Conservation (phyloP, 1,140 invertebrate genomes). For the Pinna nobilis region DNA sequence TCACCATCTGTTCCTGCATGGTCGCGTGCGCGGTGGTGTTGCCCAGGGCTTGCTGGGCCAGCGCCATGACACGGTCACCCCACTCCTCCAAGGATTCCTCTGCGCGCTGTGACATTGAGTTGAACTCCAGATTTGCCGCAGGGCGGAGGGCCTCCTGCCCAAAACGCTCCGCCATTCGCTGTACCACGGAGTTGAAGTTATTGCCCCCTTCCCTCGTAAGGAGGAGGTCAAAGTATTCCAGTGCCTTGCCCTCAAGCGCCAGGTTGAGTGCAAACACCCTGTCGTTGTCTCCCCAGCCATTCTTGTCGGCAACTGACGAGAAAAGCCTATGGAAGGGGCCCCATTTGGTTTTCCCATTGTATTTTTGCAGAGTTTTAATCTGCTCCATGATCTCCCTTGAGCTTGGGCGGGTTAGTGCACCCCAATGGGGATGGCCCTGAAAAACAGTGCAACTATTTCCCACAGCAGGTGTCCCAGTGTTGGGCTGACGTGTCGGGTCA, state of each 20-base stretch:
- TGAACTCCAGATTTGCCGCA: neutral
- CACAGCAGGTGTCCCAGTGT: no score
- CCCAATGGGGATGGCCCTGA: no score
- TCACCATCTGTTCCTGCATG: neutral
- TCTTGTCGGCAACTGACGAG: neutral
- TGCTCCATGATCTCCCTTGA: no score
- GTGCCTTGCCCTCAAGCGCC: neutral
- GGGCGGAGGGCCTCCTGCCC: neutral
- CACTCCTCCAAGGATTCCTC: neutral
- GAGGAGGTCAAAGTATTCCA: neutral
- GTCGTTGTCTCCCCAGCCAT: neutral
- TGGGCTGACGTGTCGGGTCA: no score
- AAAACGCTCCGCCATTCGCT: neutral
- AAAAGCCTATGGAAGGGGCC: neutral
- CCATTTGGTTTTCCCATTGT: neutral
- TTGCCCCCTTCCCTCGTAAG: neutral
- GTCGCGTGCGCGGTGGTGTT: neutral
- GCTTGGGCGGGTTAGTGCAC: no score
- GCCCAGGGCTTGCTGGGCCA: neutral
- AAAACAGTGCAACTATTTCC: no score
- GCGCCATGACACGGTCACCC: neutral
- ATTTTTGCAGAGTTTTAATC: no score
- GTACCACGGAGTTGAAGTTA: neutral
- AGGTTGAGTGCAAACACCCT: neutral
- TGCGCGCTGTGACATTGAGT: neutral